phyloP scores from a whole-genome alignment of 2,797 vertebrate species.

The Darevskia mixta region DNA sequence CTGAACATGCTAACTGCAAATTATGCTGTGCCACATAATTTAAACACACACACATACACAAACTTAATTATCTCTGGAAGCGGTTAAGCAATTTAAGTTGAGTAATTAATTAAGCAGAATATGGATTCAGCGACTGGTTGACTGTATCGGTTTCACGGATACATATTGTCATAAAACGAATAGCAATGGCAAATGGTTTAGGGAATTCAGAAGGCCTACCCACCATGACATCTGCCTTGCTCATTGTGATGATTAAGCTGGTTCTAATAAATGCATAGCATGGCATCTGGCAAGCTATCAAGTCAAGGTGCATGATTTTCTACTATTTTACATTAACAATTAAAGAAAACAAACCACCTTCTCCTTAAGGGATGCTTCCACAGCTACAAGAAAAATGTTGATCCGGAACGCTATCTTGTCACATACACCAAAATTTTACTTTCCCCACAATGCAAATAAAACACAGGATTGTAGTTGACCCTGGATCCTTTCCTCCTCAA shows the following conservation, averaged over 20 bases:
- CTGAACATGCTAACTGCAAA: not conserved
- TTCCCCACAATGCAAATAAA: not conserved
- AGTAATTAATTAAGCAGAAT: not conserved
- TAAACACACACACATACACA: not conserved
- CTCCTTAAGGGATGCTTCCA: not conserved
- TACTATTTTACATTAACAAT: not conserved
- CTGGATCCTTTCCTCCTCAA: not conserved
- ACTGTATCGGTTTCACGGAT: not conserved
- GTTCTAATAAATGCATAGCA: not conserved
- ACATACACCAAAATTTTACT: too few relatives aligned
- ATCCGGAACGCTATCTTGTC: not conserved
- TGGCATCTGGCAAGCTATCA: not conserved
- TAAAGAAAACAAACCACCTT: not conserved
- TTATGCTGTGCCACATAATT: not conserved
- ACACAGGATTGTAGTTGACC: not conserved
- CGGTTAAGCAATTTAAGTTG: not conserved
- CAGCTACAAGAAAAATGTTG: not conserved
- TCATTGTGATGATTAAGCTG: not conserved
- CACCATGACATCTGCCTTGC: not conserved
- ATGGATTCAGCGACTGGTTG: not conserved
- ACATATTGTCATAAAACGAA: not conserved
- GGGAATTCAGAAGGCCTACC: not conserved
- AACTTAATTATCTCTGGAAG: constrained; percentile 9
- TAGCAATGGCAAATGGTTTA: not conserved
- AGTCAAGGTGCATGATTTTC: not conserved